Evolutionary conservation across 1,140 invertebrate genomes (phyloP), one percentile per base, ranked within the genome.

Genomic region (Camponotus pennsylvanicus): DNA sequence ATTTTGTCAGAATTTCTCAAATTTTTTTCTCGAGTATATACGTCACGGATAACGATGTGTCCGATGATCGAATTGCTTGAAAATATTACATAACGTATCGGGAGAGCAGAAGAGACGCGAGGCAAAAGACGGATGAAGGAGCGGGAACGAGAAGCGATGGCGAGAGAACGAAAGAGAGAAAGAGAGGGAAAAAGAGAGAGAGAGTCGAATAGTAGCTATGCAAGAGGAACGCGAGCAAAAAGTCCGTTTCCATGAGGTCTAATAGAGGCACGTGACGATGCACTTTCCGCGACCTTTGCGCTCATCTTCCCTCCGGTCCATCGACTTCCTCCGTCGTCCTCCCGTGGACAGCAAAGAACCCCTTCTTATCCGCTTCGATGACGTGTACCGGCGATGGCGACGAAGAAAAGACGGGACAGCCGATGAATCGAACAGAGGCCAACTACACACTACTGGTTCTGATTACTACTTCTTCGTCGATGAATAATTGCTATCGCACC

Each of bases 231-330:
- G 55, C 67, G 85, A 84, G 73, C 45, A 75, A 70, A 71, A 87
- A 85, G 59, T 85, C 49, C 21, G 42, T 66, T 71, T 85, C 63
- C 71, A 82, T 27, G 63, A 49, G 59, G 40, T 69, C 79, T 89
- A 92, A 93, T 93, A 93, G 92, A 88, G 89, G 82, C 88, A 91
- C 86, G 89, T 93, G 93, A 93, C 92, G 91, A 77, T 88, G 93
- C 93, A 90, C 55, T 92, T 92, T 93, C 88, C 80, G 55, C 77
- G 88, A 91, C 84, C 89, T 90, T 80, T 86, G 40, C 89, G 57
- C 82, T 79, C 86, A 86, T 76, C 80, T 86, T 82, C 13, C 57
- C 77, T 75, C 13, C 8, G 85, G 66, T 86, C 77, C 71, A 27
- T 76, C 42, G 71, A 67, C 87, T 88, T 79, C 75, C 55, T 71